These are phyloP conservation scores for Plebejus anna DNA, from an alignment of 2,888 invertebrate genomes.

Conservation along the genomic window DNA sequence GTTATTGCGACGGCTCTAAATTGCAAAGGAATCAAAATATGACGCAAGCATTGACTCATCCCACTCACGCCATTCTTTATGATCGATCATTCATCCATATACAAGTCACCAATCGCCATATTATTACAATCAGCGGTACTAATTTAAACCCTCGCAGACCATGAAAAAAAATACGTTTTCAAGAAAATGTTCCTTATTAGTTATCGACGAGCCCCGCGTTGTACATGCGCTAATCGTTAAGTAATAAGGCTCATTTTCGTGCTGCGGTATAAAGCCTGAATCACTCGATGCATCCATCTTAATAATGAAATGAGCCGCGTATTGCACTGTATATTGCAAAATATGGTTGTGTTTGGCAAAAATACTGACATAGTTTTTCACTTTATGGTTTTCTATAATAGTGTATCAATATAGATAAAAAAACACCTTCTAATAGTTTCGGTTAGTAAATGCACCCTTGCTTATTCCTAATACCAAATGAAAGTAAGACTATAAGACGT, in stretches of 20 bases:
- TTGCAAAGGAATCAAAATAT: conserved; percentile 3
- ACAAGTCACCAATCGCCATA: not conserved
- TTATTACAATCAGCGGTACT: not conserved
- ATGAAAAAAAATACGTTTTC: not conserved
- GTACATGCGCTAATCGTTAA: not conserved
- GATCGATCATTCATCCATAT: not conserved
- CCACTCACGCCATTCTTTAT: conserved; percentile 8
- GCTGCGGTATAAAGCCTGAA: not conserved
- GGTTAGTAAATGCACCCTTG: not conserved
- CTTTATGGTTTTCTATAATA: not conserved
- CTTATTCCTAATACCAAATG: not conserved
- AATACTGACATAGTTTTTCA: not conserved
- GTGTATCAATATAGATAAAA: too few relatives aligned
- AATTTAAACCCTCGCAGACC: not conserved
- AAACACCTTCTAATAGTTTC: not conserved
- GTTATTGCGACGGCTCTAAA: not conserved
- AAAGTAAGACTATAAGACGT: not conserved
- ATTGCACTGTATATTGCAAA: too few relatives aligned
- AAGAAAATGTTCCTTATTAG: not conserved
- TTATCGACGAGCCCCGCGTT: not conserved
- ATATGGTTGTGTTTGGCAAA: too few relatives aligned
- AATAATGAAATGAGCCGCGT: not conserved
- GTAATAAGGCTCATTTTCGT: not conserved
- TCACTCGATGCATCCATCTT: not conserved
- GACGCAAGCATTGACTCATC: conserved; percentile 12